Conservation (phyloP, 2,113 vertebrate species). For the Amphiprion ocellaris region DNA sequence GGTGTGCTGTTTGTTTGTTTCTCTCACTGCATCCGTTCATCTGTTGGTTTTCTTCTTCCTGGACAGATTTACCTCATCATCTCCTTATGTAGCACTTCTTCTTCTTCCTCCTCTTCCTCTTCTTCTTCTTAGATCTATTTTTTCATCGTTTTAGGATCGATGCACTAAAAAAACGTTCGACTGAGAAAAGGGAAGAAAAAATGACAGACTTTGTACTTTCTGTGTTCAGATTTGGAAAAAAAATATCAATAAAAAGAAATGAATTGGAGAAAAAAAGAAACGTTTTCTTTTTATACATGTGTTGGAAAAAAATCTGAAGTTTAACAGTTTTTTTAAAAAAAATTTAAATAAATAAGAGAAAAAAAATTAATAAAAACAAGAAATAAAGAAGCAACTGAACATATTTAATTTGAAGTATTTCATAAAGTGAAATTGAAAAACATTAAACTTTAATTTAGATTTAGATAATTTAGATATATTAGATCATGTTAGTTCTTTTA, state of each 20-base stretch:
- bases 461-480: no score
- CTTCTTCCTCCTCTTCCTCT: conserved; percentile 44
- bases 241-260: conserved; percentile 59
- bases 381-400: no score
- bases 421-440: no score
- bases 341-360: no score
- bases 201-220: conserved; percentile 59
- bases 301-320: background rate
- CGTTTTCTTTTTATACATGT: conserved; percentile 5
- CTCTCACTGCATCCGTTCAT: conserved; percentile 40
- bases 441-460: no score
- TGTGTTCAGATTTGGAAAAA: conserved; percentile 69
- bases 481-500: no score
- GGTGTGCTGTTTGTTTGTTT: conserved; percentile 46
- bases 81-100: conserved; percentile 80
- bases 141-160: conserved; percentile 73
- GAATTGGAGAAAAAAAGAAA: background rate
- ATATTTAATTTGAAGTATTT: no score
- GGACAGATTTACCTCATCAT: conserved; percentile 78
- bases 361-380: no score
- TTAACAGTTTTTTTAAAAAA: no score
- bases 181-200: conserved; percentile 5
- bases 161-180: conserved; percentile 72
- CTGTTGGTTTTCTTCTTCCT: conserved; percentile 62
- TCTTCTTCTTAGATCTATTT: conserved; percentile 71